phyloP scores from a whole-genome alignment of 2,888 invertebrate genomes.

The Aplocera efformata region DNA sequence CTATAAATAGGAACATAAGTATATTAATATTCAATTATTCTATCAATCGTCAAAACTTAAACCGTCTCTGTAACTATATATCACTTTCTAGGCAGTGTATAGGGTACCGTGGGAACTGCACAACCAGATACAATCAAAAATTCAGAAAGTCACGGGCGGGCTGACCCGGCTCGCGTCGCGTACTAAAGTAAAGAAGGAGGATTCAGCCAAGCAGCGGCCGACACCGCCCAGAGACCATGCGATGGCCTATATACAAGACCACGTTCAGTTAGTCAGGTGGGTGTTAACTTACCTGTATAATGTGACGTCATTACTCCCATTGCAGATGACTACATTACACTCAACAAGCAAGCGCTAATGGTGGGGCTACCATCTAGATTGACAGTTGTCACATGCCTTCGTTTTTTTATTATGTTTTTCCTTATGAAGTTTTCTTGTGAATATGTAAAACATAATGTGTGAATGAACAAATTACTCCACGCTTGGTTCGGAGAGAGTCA shows the following conservation, averaged over 20 bases:
- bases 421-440: too few species aligned
- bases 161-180: constrained; percentile 93
- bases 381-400: too few species aligned
- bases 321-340: neutral
- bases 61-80: neutral
- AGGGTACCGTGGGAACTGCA: constrained; percentile 96
- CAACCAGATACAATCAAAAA: constrained; percentile 97
- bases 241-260: constrained; percentile 87
- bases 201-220: constrained; percentile 83
- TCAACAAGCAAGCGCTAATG: too few species aligned
- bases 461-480: too few species aligned
- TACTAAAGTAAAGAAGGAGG: constrained; percentile 93
- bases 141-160: constrained; percentile 96
- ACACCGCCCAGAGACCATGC: constrained; percentile 82
- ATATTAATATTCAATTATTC: too few species aligned
- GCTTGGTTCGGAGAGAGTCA: too few species aligned
- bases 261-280: constrained; percentile 88
- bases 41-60: constrained; percentile 3
- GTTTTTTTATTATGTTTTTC: too few species aligned
- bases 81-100: constrained; percentile 69
- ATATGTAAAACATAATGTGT: too few species aligned
- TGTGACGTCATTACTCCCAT: too few species aligned
- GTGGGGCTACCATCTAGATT: too few species aligned
- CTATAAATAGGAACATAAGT: too few species aligned
- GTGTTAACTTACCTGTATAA: constrained; percentile 11